These are phyloP conservation scores for Ormyrus nitidulus DNA, from an alignment of 2,888 invertebrate species.

Conservation along the genomic window DNA sequence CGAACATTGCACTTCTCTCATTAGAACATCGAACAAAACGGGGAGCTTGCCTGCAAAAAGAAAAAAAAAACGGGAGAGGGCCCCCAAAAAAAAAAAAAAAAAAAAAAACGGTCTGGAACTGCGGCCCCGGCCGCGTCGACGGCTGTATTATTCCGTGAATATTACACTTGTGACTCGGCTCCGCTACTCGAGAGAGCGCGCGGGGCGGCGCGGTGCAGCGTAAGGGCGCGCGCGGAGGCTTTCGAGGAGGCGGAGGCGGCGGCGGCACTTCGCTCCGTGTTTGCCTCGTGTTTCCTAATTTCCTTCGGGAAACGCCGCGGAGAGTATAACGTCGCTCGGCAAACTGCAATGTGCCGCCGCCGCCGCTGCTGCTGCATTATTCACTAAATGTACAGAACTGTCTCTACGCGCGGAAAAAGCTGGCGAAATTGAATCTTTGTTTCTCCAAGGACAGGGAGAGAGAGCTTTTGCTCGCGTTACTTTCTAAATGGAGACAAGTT, in stretches of 20 bases:
- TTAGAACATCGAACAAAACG: conserved; percentile 32
- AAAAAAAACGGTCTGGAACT: conserved; percentile 6
- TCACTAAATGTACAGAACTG: conserved; percentile 62
- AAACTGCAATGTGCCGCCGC: conserved; percentile 62
- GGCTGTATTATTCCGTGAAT: conserved; percentile 73
- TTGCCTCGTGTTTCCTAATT: conserved; percentile 73
- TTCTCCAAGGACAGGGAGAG: conserved; percentile 23
- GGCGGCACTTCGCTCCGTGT: conserved; percentile 55
- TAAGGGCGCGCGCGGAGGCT: conserved; percentile 52
- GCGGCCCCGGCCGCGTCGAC: conserved; percentile 39
- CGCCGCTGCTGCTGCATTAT: conserved; percentile 63
- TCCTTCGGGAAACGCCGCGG: conserved; percentile 73
- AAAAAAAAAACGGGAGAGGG: not conserved
- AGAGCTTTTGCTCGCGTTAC: not conserved
- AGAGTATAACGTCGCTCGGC: conserved; percentile 68
- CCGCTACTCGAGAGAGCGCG: conserved; percentile 11
- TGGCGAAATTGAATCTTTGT: conserved; percentile 55
- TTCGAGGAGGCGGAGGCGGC: conserved; percentile 49
- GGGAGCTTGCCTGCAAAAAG: not conserved
- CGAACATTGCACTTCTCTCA: conserved; percentile 15
- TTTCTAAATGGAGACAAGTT: not conserved
- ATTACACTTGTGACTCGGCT: conserved; percentile 74
- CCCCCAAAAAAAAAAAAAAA: too few species aligned
- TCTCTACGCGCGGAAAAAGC: conserved; percentile 49
- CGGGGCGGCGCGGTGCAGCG: conserved; percentile 26